A percentile compares a stretch with the other conserved stretches of the same genome.
phyloP scores from a whole-genome alignment of 2,888 invertebrate genomes.

The Microplitis manilae region DNA sequence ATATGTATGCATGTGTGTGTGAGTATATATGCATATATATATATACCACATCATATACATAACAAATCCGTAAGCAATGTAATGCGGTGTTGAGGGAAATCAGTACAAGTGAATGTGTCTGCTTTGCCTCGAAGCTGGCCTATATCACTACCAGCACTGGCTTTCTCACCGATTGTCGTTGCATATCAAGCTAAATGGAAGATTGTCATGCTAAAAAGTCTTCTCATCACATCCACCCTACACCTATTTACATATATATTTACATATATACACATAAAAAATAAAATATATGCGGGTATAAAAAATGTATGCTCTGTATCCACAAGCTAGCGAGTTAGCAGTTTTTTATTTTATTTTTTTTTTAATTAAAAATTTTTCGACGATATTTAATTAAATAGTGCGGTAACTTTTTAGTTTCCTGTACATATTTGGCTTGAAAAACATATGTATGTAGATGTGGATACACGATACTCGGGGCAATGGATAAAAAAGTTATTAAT shows the following conservation, averaged over 20 bases:
- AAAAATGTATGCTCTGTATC: neutral
- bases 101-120: constrained; percentile 1
- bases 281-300: neutral
- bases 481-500: neutral
- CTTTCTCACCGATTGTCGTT: constrained; percentile 30
- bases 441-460: neutral
- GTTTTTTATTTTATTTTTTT: constrained; percentile 16
- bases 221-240: neutral
- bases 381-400: constrained; percentile 26
- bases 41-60: constrained; percentile 21
- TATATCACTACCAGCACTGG: constrained; percentile 41
- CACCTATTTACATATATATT: neutral
- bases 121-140: constrained; percentile 28
- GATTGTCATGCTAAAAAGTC: constrained; percentile 26
- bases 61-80: constrained; percentile 21
- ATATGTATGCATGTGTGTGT: neutral
- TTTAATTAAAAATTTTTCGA: constrained; percentile 37
- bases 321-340: neutral
- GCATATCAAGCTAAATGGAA: constrained; percentile 32
- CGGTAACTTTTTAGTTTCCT: neutral
- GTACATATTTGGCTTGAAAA: too few species aligned
- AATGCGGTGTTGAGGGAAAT: constrained; percentile 23
- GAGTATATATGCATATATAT: neutral
- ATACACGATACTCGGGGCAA: neutral
- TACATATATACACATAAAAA: neutral